These are phyloP conservation scores for Drosophila takahashii DNA, from an alignment of 1,140 invertebrate species.

Conservation along the genomic window DNA sequence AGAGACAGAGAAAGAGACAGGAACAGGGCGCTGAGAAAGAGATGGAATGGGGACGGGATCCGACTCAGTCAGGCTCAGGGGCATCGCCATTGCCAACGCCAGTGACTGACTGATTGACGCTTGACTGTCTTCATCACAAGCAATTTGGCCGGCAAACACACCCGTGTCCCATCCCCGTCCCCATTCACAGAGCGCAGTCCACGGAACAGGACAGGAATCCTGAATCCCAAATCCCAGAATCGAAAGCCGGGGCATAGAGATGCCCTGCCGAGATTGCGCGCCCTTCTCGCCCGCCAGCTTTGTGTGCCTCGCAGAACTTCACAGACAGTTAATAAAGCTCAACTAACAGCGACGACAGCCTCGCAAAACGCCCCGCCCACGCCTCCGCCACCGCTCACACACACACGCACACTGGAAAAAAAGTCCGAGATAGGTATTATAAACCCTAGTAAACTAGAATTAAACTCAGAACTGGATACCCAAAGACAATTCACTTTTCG, in stretches of 20 bases:
- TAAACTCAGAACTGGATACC: not conserved
- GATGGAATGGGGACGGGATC: not conserved
- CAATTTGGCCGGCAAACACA: slow-evolving; percentile 79
- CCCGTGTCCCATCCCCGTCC: not conserved
- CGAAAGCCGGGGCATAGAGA: slow-evolving; percentile 32
- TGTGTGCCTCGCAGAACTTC: slow-evolving; percentile 54
- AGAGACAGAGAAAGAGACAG: slow-evolving; percentile 11
- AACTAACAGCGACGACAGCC: slow-evolving; percentile 66
- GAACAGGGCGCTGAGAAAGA: not conserved
- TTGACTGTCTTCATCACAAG: slow-evolving; percentile 83
- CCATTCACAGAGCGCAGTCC: not conserved
- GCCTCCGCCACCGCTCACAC: slow-evolving; percentile 10
- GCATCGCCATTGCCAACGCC: slow-evolving; percentile 27
- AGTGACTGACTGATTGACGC: slow-evolving; percentile 74
- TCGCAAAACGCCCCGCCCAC: too few species aligned
- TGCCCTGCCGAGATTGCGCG: slow-evolving; percentile 72
- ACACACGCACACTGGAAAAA: slow-evolving; percentile 1
- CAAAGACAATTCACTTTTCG: not conserved
- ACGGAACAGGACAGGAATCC: slow-evolving; percentile 18
- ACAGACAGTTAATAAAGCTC: slow-evolving; percentile 81
- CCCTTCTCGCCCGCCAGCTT: slow-evolving; percentile 38
- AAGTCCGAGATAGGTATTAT: not conserved
- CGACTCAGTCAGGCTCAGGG: slow-evolving; percentile 15
- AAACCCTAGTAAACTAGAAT: not conserved
- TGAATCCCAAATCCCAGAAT: slow-evolving; percentile 11